These are phyloP conservation scores for Novumbra hubbsi DNA, from an alignment of 2,797 vertebrate genomes.

Conservation along the genomic window DNA sequence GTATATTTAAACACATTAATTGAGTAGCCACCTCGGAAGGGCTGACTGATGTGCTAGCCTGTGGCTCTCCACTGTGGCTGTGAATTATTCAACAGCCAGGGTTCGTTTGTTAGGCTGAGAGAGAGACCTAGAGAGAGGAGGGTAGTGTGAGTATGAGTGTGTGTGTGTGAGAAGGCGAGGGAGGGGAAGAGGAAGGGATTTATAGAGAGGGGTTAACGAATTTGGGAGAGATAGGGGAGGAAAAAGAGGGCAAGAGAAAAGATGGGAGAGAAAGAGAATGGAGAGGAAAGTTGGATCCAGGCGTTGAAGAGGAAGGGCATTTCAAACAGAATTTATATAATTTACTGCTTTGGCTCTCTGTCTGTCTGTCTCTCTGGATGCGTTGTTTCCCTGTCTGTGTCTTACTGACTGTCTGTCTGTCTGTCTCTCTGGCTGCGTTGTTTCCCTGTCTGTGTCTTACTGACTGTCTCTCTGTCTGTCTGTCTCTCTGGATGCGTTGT, in stretches of 20 bases:
- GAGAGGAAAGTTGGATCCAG: neutral
- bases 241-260: neutral
- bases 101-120: constrained; percentile 54
- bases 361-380: neutral
- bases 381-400: too few relatives aligned
- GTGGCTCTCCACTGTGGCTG: constrained; percentile 59
- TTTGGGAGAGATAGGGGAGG: too few relatives aligned
- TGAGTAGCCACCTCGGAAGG: constrained; percentile 43
- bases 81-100: constrained; percentile 65
- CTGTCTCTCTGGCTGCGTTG: neutral
- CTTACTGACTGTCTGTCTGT: neutral
- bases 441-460: neutral
- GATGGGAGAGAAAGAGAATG: neutral
- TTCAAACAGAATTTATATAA: neutral
- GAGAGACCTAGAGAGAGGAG: neutral
- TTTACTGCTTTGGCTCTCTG: neutral
- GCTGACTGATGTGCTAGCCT: constrained; percentile 66
- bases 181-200: too few relatives aligned
- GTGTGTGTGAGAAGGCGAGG: neutral
- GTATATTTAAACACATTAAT: constrained; percentile 71
- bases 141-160: neutral
- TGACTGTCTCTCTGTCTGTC: neutral
- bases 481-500: neutral
- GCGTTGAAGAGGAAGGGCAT: neutral
- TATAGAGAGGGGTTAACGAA: too few relatives aligned